Base-by-base conservation (phyloP, 2,113 vertebrate species). In the Bos taurus region DNA sequence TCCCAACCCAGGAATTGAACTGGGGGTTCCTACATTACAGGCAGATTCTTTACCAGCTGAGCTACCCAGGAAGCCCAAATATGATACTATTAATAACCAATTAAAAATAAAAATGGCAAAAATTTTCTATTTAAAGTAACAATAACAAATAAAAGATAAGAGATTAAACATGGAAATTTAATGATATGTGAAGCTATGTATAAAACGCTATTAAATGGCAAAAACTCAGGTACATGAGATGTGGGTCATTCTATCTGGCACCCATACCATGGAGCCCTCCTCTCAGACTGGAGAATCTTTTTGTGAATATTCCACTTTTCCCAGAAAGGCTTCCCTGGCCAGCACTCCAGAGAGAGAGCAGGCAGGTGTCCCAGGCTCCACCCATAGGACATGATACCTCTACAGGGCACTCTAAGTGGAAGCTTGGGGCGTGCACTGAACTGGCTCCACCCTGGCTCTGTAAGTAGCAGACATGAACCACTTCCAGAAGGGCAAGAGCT, bases 71-170 rank as follows among this genome's bases (percentile, higher is more conserved):
- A 40, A 40, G 67, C 36, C 21, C 67, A 62, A 96, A 56, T 91
- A 85, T 15, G 48, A 88, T 40, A 33, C 16, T 40, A 78, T 33
- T 28, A 67, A 67, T 13, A 80, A 67, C 1, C 10, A 91, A 40
- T 83, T 62, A 88, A 90, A 78, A 90, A 33, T 40, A 17, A 89
- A 95, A 95, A 26, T 77, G 40, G 71, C 40, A 77, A 77, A 77
- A 77, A 77, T 43, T 8, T 77, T 77, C 40, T 77, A 77, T 25
- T 48, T 21, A 67, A 26, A 59, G 40, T 43, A 86, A 78, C 7
- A n/a, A 26, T 36, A 67, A 81, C 19, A 88, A 57, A 56, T 46
- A 82, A 7, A 67, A 67, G 56, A 48, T 21, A n/a, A 84, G 33
- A 92, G 74, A 40, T 21, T 26, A 60, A 84, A 57, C 33, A 67